Evolutionary conservation across 2,888 invertebrate species (phyloP), one percentile per base, ranked within the genome.

Genomic region (Herminia tarsipennalis): DNA sequence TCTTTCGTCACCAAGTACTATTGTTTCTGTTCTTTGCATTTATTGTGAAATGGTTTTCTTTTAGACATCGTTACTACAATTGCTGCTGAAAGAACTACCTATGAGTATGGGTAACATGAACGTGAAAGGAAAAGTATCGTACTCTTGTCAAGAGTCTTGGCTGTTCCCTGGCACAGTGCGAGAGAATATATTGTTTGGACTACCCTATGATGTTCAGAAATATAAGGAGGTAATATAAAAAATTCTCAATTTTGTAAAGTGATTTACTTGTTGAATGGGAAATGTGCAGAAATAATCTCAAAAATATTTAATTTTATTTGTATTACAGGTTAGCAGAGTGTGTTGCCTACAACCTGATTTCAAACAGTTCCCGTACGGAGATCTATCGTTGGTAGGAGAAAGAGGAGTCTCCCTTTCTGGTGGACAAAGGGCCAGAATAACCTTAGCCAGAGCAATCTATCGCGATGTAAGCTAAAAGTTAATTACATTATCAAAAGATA

Each of bases 71-170:
- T 70, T 95, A 5, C 81, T 95, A 3, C 94, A 95, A 76, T 90
- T 94, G 2, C 84, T 97, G 22, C 86, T 97, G 12, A 93, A 93
- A 20, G 97, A 97, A 76, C 81, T 97, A 9, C 93, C 94, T 0
- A 64, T 94, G 5, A 70, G 72, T 2, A 68, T 70, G 2, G 97
- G 97, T 0, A 86, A 76, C 2, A 71, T 96, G 1, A 86, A 87
- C 20, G 81, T 96, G 0, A 92, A 93, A 8, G 97, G 95, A 1
- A 88, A 66, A 0, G 5, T 95, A 3, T 94, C 95, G 0, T 98
- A 97, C 73, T 95, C 96, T 0, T 93, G 95, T 36, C 97, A 97
- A 78, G 96, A 97, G 67, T 93, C 98, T 0, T 98, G 98, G 98
- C 91, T 96, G 0, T 96, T 95, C 71, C 93, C 94, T 0, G 94